A percentile compares a stretch with the other conserved stretches of the same genome.
These are phyloP conservation scores for Hirudo medicinalis DNA, from an alignment of 1,140 invertebrate genomes.

Conservation along the genomic window DNA sequence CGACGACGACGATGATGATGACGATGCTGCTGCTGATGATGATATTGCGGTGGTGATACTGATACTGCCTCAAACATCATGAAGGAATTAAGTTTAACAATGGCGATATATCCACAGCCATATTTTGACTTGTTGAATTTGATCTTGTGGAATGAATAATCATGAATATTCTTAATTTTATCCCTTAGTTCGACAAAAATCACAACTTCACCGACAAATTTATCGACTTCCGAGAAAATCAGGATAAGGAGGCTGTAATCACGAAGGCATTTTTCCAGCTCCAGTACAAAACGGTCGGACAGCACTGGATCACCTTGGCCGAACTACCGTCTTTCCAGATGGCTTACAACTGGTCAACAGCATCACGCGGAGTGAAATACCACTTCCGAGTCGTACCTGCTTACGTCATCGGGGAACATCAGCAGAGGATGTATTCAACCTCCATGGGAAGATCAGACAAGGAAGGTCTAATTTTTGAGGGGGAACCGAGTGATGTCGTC, in stretches of 20 bases:
- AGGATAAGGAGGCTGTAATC: background rate
- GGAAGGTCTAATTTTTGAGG: constrained; percentile 2
- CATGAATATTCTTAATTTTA: too few relatives aligned
- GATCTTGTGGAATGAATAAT: too few relatives aligned
- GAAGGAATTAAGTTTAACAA: background rate
- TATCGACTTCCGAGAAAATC: background rate
- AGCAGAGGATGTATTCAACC: background rate
- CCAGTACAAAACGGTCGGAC: constrained; percentile 57
- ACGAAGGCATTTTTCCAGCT: constrained; percentile 41
- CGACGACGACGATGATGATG: background rate
- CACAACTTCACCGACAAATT: constrained; percentile 1
- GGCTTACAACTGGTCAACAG: constrained; percentile 19
- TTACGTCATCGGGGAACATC: background rate
- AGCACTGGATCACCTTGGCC: constrained; percentile 67
- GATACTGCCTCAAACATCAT: background rate
- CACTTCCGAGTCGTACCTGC: constrained; percentile 17
- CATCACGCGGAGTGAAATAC: constrained; percentile 19
- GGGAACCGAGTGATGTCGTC: constrained; percentile 14
- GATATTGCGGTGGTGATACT: background rate
- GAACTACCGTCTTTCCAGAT: constrained; percentile 73
- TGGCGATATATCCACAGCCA: too few relatives aligned
- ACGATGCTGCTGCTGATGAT: too few relatives aligned
- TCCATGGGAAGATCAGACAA: background rate
- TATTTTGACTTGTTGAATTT: too few relatives aligned
- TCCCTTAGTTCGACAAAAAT: background rate